A percentile compares a stretch with the other conserved stretches of the same genome.
Conservation (phyloP, 2,888 invertebrate genomes). For the Bugulina stolonifera region DNA sequence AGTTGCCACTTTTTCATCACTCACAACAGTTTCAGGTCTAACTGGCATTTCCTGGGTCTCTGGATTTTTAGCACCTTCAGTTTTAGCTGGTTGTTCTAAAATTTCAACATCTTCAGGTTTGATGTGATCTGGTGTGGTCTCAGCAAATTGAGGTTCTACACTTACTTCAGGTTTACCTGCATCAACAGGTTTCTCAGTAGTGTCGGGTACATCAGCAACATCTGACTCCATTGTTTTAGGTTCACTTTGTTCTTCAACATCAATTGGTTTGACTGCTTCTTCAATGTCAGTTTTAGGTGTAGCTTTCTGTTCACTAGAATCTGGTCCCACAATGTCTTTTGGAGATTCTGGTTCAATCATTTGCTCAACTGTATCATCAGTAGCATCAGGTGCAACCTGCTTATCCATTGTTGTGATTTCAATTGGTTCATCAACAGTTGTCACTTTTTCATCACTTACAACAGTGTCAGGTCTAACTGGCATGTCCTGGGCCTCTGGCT, state of each 20-base stretch:
- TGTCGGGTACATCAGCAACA: background rate
- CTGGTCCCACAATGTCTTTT: background rate
- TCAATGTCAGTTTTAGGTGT: slow-evolving; percentile 5
- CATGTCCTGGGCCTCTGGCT: slow-evolving; percentile 29
- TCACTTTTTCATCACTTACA: slow-evolving; percentile 31
- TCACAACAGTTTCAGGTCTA: slow-evolving; percentile 29
- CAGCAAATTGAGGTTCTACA: background rate
- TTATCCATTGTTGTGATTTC: background rate
- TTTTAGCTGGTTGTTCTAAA: background rate
- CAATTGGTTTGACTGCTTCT: background rate
- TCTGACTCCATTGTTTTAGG: background rate
- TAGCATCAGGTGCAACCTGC: background rate
- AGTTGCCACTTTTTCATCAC: slow-evolving; percentile 27
- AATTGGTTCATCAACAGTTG: slow-evolving; percentile 27
- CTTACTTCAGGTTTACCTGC: background rate
- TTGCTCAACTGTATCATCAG: too few species aligned
- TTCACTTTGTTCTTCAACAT: background rate
- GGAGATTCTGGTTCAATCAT: too few species aligned
- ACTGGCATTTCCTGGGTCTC: slow-evolving; percentile 29
- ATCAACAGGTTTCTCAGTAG: background rate
- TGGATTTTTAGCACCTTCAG: slow-evolving; percentile 25
- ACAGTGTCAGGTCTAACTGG: slow-evolving; percentile 29
- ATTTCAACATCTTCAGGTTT: background rate
- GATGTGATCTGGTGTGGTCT: background rate
- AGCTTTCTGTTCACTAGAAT: background rate